Evolutionary conservation across 2,888 invertebrate genomes (phyloP), one percentile per base, ranked within the genome.

Genomic region (Torymus texanus): DNA sequence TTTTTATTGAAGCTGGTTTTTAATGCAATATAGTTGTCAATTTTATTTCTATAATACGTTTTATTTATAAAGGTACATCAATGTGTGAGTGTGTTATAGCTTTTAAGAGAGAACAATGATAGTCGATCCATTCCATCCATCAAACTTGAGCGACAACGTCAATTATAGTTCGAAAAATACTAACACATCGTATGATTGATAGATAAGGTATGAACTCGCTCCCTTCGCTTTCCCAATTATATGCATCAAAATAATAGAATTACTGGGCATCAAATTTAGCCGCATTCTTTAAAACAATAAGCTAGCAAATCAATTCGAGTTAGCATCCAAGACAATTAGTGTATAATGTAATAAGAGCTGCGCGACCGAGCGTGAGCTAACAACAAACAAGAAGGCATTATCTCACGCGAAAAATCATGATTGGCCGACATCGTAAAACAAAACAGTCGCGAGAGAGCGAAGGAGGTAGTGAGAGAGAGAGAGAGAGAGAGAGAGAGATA

Each of bases 381-480:
- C 55, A 62, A 74, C 59, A 59, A 67, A 41, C 58, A 65, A 66
- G 62, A 58, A 65, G 65, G 50, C 13, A 55, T 71, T 71, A 65
- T 71, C 63, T 65, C 56, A 50, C 50, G 50, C 63, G 65, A 65
- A 73, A 66, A 78, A 73, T 58, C 68, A 51, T 41, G 73, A 73
- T 73, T 67, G 72, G 58, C 62, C 61, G 63, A 77, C 56, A 58
- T 71, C 51, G 56, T 18, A 63, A 78, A 68, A 78, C 24, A 68
- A 74, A 67, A 68, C 58, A 29, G 12, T 41, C n/a, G 13, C 5
- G 41, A 12, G 21, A 16, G 56, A 55, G 16, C 0, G 50, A 11
- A 58, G 59, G 11, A 10, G 13, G 18, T 16, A 18, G 58, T 11
- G 14, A 51, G 61, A 1, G 61, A 12, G n/a, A 53, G 21, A 21